These are phyloP conservation scores for Anthopleura sola DNA, from an alignment of 64 coral and sea anemone species.

Conservation along the genomic window DNA sequence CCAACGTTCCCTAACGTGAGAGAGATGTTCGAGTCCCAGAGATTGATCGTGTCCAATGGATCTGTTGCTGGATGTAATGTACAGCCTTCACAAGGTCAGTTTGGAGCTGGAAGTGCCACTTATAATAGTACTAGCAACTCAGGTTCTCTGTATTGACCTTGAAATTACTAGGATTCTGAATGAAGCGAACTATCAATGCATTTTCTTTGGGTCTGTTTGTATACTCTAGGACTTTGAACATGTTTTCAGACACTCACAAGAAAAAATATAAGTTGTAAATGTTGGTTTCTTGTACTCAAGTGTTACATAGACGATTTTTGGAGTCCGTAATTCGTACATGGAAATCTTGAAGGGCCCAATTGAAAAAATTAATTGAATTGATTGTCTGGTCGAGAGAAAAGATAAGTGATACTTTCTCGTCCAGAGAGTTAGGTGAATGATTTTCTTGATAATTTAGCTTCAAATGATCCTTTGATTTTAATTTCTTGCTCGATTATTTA, in stretches of 20 bases:
- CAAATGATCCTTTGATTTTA: not conserved
- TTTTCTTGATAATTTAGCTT: not conserved
- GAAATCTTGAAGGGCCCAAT: not conserved
- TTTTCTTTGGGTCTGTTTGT: not conserved
- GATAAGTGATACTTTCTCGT: not conserved
- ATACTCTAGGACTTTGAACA: not conserved
- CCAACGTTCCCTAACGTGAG: not conserved
- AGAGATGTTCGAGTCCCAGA: slow-evolving; percentile 20
- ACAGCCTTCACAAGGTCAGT: slow-evolving; percentile 17
- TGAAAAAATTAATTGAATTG: slow-evolving; percentile 1
- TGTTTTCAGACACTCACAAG: not conserved
- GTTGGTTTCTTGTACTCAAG: not conserved
- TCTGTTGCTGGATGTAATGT: not conserved
- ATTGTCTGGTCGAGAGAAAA: not conserved
- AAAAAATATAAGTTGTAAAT: not conserved
- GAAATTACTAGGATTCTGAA: not conserved
- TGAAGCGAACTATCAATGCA: not conserved
- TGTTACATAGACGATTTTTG: not conserved
- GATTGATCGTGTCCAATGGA: slow-evolving; percentile 6
- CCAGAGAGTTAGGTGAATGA: not conserved
- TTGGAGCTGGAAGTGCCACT: slow-evolving; percentile 9
- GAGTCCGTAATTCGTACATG: not conserved
- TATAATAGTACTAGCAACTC: slow-evolving; percentile 25
- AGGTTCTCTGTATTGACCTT: slow-evolving; percentile 9
- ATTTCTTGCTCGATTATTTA: not conserved